Evolutionary conservation across 2,113 vertebrate species (phyloP).

Genomic region (Synchiropus splendidus): DNA sequence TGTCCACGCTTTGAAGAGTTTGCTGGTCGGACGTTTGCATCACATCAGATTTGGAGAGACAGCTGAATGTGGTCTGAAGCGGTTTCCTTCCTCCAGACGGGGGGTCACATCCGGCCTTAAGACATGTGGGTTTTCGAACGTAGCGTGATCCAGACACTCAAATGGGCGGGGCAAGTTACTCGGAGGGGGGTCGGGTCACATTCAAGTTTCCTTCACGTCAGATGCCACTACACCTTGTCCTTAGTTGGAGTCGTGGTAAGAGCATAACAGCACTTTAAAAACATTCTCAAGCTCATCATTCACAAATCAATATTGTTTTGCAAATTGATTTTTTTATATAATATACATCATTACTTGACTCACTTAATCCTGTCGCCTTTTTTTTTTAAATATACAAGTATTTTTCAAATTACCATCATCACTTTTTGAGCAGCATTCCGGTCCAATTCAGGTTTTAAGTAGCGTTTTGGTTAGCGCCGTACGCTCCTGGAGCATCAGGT

Average conservation of each 20-base stretch:
- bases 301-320: conserved; percentile 45
- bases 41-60: conserved; percentile 47
- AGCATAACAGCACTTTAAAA: conserved; percentile 43
- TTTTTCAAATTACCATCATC: conserved; percentile 22
- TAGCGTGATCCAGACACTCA: conserved; percentile 31
- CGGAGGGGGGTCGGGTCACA: conserved; percentile 32
- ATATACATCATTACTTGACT: conserved; percentile 9
- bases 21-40: conserved; percentile 46
- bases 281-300: conserved; percentile 47
- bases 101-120: neutral
- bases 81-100: conserved; percentile 17
- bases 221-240: conserved; percentile 21
- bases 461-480: too few species aligned
- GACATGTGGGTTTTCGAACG: conserved; percentile 13
- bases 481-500: too few species aligned
- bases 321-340: conserved; percentile 6
- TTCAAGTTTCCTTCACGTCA: conserved; percentile 35
- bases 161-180: conserved; percentile 19
- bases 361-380: conserved; percentile 34
- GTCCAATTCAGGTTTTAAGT: too few species aligned
- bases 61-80: conserved; percentile 18
- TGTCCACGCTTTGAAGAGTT: conserved; percentile 51
- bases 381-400: conserved; percentile 39
- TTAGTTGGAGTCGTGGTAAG: conserved; percentile 22
- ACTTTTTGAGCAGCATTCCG: too few species aligned